phyloP scores from a whole-genome alignment of 30 jellyfish, hydroid and myxozoan genomes.

The Hydractinia symbiolongicarpus region DNA sequence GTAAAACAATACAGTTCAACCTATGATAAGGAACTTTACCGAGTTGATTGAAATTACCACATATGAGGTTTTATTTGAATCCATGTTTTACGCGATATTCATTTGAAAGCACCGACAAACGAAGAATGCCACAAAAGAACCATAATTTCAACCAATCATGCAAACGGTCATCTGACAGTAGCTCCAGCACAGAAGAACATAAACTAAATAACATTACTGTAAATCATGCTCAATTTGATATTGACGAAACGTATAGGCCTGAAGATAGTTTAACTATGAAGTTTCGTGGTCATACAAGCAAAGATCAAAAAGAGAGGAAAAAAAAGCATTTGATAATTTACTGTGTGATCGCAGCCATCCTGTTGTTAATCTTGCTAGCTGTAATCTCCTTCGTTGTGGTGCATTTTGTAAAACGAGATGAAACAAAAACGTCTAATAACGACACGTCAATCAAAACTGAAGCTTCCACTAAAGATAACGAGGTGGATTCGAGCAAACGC shows the following conservation, averaged over 20 bases:
- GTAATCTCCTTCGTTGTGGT: neutral
- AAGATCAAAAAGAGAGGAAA: neutral
- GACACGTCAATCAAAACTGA: neutral
- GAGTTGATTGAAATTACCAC: neutral
- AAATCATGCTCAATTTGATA: slow-evolving; percentile 1
- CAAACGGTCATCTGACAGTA: neutral
- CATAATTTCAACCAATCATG: slow-evolving; percentile 2
- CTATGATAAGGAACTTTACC: no score
- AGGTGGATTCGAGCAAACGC: neutral
- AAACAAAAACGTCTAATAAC: neutral
- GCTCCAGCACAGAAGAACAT: neutral
- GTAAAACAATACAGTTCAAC: no score
- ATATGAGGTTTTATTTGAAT: slow-evolving; percentile 22
- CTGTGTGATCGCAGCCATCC: neutral
- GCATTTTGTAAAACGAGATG: neutral
- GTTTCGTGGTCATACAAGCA: neutral
- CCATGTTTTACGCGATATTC: slow-evolving; percentile 24
- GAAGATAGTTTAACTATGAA: neutral
- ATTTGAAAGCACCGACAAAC: slow-evolving; percentile 15
- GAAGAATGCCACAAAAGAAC: neutral
- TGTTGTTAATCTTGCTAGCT: neutral
- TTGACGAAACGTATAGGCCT: slow-evolving; percentile 4
- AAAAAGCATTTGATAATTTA: neutral
- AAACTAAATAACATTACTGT: neutral
- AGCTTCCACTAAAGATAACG: neutral